phyloP scores from a whole-genome alignment of 2,888 invertebrate species.

The Magallana nippona region DNA sequence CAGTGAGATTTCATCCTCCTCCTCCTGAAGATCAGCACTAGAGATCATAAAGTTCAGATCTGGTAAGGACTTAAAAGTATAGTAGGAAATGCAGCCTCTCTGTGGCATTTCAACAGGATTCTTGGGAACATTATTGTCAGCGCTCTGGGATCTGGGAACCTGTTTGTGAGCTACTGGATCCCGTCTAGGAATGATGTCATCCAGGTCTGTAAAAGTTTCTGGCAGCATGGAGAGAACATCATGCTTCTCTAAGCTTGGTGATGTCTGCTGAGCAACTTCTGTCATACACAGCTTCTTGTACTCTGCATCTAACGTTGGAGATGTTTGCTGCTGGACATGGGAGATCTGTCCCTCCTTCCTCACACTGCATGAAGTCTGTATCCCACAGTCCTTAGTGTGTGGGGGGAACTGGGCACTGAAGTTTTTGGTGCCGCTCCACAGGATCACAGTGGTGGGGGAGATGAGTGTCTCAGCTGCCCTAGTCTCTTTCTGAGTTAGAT shows the following conservation, averaged over 20 bases:
- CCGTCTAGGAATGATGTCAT: conserved; percentile 50
- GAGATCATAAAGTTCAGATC: conserved; percentile 69
- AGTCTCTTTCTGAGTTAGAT: conserved; percentile 49
- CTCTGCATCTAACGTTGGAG: conserved; percentile 10
- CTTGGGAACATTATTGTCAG: conserved; percentile 48
- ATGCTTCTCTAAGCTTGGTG: conserved; percentile 48
- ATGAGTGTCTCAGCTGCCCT: conserved; percentile 65
- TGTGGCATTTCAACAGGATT: background rate
- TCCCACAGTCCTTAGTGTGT: conserved; percentile 71
- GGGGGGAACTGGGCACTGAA: conserved; percentile 75
- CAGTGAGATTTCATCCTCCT: conserved; percentile 58
- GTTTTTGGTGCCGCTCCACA: conserved; percentile 75
- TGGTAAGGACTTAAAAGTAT: conserved; percentile 71
- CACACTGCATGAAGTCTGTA: conserved; percentile 64
- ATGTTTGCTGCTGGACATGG: conserved; percentile 48
- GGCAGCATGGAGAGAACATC: conserved; percentile 62
- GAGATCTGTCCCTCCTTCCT: conserved; percentile 26
- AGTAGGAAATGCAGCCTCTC: conserved; percentile 30
- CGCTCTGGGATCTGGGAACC: conserved; percentile 64
- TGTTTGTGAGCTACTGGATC: conserved; percentile 38
- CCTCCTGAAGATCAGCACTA: conserved; percentile 13
- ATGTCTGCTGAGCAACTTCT: conserved; percentile 45
- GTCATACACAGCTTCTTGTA: conserved; percentile 30
- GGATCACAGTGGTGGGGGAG: conserved; percentile 70
- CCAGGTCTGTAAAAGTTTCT: conserved; percentile 55